Percentiles rank a stretch among this genome's conserved stretches.
These are phyloP conservation scores for Gryon sp. DNA, from an alignment of 1,140 invertebrate genomes.

Conservation along the genomic window DNA sequence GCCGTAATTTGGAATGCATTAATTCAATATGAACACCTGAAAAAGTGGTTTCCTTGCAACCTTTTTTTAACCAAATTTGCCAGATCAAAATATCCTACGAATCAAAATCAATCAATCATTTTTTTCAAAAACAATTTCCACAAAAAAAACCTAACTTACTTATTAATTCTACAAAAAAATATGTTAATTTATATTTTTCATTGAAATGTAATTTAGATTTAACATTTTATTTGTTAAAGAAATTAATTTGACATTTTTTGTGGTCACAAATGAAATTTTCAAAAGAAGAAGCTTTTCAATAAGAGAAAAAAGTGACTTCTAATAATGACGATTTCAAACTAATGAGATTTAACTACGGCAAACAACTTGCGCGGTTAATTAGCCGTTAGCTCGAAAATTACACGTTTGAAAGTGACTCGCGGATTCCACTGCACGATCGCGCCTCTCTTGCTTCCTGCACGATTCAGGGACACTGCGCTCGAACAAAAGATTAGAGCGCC, in stretches of 20 bases:
- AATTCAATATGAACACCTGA: conserved; percentile 30
- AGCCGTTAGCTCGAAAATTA: conserved; percentile 50
- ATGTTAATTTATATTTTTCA: too few species aligned
- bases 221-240: too few species aligned
- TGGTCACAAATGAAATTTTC: too few species aligned
- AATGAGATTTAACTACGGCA: conserved; percentile 56
- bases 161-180: too few species aligned
- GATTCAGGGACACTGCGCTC: conserved; percentile 42
- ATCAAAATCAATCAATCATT: neutral
- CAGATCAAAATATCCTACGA: neutral
- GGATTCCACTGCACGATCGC: conserved; percentile 45
- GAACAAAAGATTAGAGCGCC: conserved; percentile 36
- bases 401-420: conserved; percentile 57
- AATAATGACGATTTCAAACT: conserved; percentile 23
- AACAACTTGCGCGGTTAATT: conserved; percentile 53
- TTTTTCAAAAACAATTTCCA: too few species aligned
- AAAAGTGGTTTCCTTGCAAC: conserved; percentile 7
- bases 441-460: conserved; percentile 42
- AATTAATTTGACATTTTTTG: too few species aligned
- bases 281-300: too few species aligned
- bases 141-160: too few species aligned
- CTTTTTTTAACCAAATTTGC: neutral
- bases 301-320: conserved; percentile 7
- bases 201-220: too few species aligned
- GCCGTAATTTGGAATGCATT: conserved; percentile 33